Conservation (phyloP, 2,888 invertebrate genomes). For the Oithona nana region DNA sequence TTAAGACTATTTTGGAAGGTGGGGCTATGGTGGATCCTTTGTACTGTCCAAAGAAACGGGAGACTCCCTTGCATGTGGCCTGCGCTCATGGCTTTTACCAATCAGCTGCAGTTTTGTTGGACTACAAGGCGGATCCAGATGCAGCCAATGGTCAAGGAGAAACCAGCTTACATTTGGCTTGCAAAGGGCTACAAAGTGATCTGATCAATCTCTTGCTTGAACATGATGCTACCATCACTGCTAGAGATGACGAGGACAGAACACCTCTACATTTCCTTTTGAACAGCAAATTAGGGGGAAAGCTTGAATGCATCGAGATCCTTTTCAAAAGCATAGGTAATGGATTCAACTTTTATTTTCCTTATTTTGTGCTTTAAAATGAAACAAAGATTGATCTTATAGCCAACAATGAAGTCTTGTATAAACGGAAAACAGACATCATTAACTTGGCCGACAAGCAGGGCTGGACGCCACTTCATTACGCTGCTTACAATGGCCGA, state of each 20-base stretch:
- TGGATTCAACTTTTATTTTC: no score
- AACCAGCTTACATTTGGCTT: slow-evolving; percentile 52
- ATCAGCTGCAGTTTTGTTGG: slow-evolving; percentile 38
- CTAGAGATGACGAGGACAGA: slow-evolving; percentile 2
- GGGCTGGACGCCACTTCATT: slow-evolving; percentile 4
- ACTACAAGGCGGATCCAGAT: slow-evolving; percentile 47
- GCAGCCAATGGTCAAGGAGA: slow-evolving; percentile 46
- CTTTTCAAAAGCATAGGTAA: slow-evolving; percentile 5
- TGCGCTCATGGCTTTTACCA: slow-evolving; percentile 57
- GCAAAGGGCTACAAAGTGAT: background rate
- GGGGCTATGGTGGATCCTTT: slow-evolving; percentile 51
- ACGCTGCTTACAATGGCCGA: slow-evolving; percentile 54
- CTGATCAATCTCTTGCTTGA: background rate
- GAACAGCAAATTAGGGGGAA: background rate
- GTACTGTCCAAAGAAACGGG: slow-evolving; percentile 37
- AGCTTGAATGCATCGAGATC: background rate
- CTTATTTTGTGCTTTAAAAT: no score
- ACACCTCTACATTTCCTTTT: slow-evolving; percentile 6
- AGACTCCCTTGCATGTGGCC: slow-evolving; percentile 63
- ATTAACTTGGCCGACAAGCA: slow-evolving; percentile 2
- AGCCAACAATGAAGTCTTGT: no score
- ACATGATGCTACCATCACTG: background rate
- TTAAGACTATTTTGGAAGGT: slow-evolving; percentile 46
- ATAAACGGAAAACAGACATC: no score
- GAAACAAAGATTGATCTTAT: no score